Evolutionary conservation across 2,888 invertebrate genomes (phyloP), one percentile per base, ranked within the genome.

Genomic region (Platycheirus albimanus): DNA sequence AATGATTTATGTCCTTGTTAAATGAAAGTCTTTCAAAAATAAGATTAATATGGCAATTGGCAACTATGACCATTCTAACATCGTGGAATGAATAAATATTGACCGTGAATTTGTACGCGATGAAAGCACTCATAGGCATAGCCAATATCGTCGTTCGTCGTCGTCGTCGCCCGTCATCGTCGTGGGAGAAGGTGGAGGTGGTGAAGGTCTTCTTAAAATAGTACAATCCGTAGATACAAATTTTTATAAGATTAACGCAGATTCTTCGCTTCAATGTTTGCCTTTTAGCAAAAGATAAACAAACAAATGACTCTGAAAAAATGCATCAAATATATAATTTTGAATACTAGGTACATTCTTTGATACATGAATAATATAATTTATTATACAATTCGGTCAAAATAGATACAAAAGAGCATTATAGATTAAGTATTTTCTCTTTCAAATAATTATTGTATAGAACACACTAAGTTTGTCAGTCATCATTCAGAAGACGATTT

Each of bases 91-190:
- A 76, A 69, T 36, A 52, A 71, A 71, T 76, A 71, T 76, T 81
- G 80, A 61, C 80, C 80, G 66, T 81, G 76, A 81, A 81, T 81
- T 64, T 11, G 47, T 66, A 54, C 33, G 11, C 24, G 24, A 4
- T 41, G 28, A 41, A 58, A 58, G 36, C 24, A 24, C 1, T 33
- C 30, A 33, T 24, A 33, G 30, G 30, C 30, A 8, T 33, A 1
- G 24, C 24, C 24, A 24, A 24, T 6, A 19, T 52, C 19, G 33
- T 45, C 17, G 15, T 0, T 15, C 15, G 7, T 6, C 43, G 15
- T 15, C 13, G 41, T 13, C 41, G 8, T 30, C 30, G 30, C 1
- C 30, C 0, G 17, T 24, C 24, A 24, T 24, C 24, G 24, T 19
- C 11, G n/a, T 52, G 7, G 54, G 19, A n/a, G 54, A 41, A 15